Evolutionary conservation across 1,140 invertebrate species (phyloP).

Genomic region (Pogonomyrmex californicus): DNA sequence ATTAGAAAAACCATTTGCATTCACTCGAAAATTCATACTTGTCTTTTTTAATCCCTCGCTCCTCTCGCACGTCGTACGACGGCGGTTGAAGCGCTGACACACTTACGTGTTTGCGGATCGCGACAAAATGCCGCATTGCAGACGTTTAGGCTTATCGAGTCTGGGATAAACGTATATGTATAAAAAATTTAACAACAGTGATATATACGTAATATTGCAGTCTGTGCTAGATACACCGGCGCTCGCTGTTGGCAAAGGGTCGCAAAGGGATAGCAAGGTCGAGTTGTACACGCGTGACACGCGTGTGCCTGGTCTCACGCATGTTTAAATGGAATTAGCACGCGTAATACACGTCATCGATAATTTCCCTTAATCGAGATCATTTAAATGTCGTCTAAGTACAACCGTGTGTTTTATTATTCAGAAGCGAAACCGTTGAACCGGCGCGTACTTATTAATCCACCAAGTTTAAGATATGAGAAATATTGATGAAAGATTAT

Average conservation of each 20-base stretch:
- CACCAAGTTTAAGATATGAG: not conserved
- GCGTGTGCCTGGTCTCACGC: not conserved
- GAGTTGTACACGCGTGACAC: not conserved
- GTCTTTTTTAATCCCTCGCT: not conserved
- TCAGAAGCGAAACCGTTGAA: not conserved
- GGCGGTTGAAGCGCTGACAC: not conserved
- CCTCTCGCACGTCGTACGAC: not conserved
- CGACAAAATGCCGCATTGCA: constrained; percentile 54
- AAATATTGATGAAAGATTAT: not conserved
- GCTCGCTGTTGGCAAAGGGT: not conserved
- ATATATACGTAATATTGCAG: not conserved
- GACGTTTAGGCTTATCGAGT: constrained; percentile 41
- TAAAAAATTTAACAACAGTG: constrained; percentile 21
- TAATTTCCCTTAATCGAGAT: constrained; percentile 31
- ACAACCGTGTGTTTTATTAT: not conserved
- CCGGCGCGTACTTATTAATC: not conserved
- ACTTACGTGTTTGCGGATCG: constrained; percentile 21
- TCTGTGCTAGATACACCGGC: not conserved
- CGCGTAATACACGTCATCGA: not conserved
- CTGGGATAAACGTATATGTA: not conserved
- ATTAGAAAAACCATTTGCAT: not conserved
- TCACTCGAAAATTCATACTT: not conserved
- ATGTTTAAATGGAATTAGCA: not conserved
- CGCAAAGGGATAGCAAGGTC: not conserved
- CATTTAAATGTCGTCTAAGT: not conserved